These are phyloP conservation scores for Folsomia manolachei DNA, from an alignment of 2,888 invertebrate species.

Conservation along the genomic window DNA sequence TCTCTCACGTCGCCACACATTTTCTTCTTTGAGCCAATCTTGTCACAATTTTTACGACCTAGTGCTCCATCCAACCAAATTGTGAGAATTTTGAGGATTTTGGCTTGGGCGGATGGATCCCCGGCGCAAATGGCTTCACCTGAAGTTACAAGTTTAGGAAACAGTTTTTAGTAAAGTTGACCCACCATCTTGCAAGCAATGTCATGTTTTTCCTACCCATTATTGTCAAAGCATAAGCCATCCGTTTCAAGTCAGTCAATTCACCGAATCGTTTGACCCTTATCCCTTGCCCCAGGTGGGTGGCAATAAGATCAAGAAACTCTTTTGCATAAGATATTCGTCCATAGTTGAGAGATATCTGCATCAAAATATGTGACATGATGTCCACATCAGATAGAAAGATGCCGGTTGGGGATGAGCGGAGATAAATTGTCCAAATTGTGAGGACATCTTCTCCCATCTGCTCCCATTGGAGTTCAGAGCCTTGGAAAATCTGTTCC, in stretches of 20 bases:
- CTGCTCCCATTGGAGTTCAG: slow-evolving; percentile 8
- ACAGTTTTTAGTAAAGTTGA: no score
- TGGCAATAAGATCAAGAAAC: slow-evolving; percentile 24
- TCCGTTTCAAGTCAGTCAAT: slow-evolving; percentile 3
- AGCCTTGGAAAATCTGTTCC: slow-evolving; percentile 7
- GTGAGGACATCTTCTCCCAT: slow-evolving; percentile 15
- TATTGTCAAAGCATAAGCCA: slow-evolving; percentile 24
- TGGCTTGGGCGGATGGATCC: slow-evolving; percentile 18
- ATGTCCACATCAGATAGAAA: slow-evolving; percentile 29
- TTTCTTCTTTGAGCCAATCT: not conserved
- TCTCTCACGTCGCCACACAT: not conserved
- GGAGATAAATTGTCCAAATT: slow-evolving; percentile 35
- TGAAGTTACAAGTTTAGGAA: not conserved
- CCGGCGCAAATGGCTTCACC: not conserved
- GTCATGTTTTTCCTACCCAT: slow-evolving; percentile 15
- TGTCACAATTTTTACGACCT: not conserved
- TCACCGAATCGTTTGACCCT: slow-evolving; percentile 12
- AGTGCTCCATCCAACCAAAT: slow-evolving; percentile 25
- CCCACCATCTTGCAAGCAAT: no score
- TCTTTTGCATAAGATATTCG: slow-evolving; percentile 10
- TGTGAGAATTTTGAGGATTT: slow-evolving; percentile 18
- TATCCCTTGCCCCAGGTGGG: slow-evolving; percentile 26
- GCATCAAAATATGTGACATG: slow-evolving; percentile 31
- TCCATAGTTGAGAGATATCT: slow-evolving; percentile 16
- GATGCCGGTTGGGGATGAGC: slow-evolving; percentile 34